These are phyloP conservation scores for Ochropleura leucogaster DNA, from an alignment of 2,888 invertebrate genomes.

Conservation along the genomic window DNA sequence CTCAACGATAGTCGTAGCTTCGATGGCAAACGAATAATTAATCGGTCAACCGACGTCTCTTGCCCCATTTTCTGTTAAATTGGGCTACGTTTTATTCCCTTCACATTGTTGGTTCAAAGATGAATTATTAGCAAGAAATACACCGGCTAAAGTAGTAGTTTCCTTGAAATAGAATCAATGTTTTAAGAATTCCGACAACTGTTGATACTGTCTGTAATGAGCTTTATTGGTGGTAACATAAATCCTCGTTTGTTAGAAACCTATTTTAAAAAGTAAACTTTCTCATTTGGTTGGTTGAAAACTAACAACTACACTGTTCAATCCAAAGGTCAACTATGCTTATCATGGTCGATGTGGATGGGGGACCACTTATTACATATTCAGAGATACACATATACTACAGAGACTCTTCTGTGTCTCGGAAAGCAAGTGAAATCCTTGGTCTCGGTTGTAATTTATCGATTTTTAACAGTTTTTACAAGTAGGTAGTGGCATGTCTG, in stretches of 20 bases:
- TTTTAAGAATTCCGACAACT: slow-evolving; percentile 31
- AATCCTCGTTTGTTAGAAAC: slow-evolving; percentile 1
- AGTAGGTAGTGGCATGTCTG: neutral
- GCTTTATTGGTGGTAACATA: slow-evolving; percentile 35
- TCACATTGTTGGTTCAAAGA: slow-evolving; percentile 41
- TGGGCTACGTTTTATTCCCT: slow-evolving; percentile 65
- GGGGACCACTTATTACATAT: neutral
- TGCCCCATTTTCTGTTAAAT: slow-evolving; percentile 80
- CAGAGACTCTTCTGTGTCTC: neutral
- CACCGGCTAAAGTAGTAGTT: slow-evolving; percentile 20
- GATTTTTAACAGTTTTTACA: neutral
- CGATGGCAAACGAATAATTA: slow-evolving; percentile 86
- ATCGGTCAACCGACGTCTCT: slow-evolving; percentile 82
- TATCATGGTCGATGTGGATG: neutral
- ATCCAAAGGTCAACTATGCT: neutral
- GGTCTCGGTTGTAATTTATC: no score
- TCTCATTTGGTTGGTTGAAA: neutral
- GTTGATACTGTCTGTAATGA: neutral
- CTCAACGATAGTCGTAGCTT: slow-evolving; percentile 74
- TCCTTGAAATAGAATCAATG: slow-evolving; percentile 47
- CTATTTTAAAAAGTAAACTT: neutral
- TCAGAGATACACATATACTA: no score
- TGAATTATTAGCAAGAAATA: slow-evolving; percentile 49
- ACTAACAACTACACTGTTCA: neutral
- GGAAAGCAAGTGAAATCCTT: neutral